Base-by-base conservation (phyloP, 2,888 invertebrate genomes). In the Monochamus alternatus region DNA sequence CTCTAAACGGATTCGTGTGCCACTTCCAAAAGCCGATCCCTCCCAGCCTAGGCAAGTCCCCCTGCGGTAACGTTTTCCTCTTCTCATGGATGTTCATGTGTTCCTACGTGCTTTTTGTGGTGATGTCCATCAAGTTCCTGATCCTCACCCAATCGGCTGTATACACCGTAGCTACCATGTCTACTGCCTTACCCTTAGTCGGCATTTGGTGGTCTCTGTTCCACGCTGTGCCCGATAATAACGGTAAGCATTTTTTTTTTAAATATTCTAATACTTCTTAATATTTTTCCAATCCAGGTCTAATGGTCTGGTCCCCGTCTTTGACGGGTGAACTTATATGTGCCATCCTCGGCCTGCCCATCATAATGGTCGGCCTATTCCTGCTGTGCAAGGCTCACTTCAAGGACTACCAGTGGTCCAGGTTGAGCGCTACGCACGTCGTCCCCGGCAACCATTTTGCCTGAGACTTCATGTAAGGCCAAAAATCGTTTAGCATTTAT, bases 261-360 rank as follows among this genome's bases (percentile, higher is more conserved):
- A 31, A 44, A 43, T n/a, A 7, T 32, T 9, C 22, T 38, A 64
- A 5, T 64, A 43, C 38, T 64, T 44, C 32, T 47, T 47, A 47
- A 12, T 22, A 62, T 55, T 65, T 76, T 47, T 80, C 77, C 73
- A 60, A 51, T 80, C 80, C 80, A 91, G 91, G 90, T 81, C 85
- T 87, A 73, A 85, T 91, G 74, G 82, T 88, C 32, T 92, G 91
- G 91, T 88, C 90, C 72, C 92, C 92, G n/a, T 89, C 90, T 14
- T 88, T 92, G 71, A 91, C 91, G 5, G 92, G 92, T n/a, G 92
- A 92, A 84, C 85, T 92, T 31, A 91, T 92, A 73, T 92, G 92
- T 84, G 91, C 92, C 0, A 86, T 92, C 38, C 86, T 92, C 31
- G 92, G 92, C 74, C 88, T 92, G 73, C 92, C 92, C 5, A 90